A percentile compares a stretch with the other conserved stretches of the same genome.
phyloP scores from a whole-genome alignment of 1,140 invertebrate genomes.

The Melanaphis sacchari region DNA sequence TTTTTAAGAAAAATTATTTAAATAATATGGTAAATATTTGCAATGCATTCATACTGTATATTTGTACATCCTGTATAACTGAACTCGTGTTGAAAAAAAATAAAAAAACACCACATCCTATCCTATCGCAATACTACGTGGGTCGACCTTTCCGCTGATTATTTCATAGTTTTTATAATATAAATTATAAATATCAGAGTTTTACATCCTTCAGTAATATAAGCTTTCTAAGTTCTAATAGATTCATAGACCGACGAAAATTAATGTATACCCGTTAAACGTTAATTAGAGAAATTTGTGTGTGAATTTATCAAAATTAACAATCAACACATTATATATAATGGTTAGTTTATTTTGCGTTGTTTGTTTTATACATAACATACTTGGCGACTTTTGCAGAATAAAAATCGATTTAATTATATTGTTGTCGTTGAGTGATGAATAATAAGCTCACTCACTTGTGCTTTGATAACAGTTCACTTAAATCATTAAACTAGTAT shows the following conservation, averaged over 20 bases:
- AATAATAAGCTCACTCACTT: not conserved
- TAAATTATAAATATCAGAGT: not conserved
- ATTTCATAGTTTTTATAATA: slow-evolving; percentile 35
- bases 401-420: not conserved
- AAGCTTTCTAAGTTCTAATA: no score
- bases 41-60: not conserved
- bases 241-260: not conserved
- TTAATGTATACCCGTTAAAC: not conserved
- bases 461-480: not conserved
- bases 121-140: not conserved
- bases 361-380: not conserved
- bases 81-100: not conserved
- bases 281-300: not conserved
- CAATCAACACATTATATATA: not conserved
- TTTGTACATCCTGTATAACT: not conserved
- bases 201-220: not conserved
- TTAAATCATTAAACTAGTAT: not conserved
- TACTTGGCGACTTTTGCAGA: not conserved
- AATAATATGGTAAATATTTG: not conserved
- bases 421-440: not conserved
- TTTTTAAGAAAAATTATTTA: not conserved
- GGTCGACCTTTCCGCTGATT: slow-evolving; percentile 47
- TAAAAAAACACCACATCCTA: not conserved
- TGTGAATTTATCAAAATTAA: not conserved
- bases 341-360: not conserved